Conservation (phyloP, 1,140 invertebrate species). For the Heliconius congener region DNA sequence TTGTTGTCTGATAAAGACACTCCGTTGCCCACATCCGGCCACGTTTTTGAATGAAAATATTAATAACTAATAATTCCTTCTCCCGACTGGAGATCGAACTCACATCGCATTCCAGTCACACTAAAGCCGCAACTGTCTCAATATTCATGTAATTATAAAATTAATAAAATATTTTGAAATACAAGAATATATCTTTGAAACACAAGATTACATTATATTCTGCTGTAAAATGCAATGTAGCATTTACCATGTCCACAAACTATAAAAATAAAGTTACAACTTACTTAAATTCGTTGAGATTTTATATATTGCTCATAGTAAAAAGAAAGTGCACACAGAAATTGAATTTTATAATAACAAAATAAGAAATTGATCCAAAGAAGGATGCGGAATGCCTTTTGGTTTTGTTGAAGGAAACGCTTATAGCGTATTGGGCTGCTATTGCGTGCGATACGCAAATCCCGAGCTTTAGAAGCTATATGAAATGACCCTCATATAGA, state of each 20-base stretch:
- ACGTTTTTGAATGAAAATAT: too few relatives aligned
- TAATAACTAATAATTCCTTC: too few relatives aligned
- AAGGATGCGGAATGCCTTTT: conserved; percentile 12
- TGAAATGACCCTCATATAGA: background rate
- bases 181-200: too few relatives aligned
- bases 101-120: too few relatives aligned
- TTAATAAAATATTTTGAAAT: too few relatives aligned
- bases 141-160: too few relatives aligned
- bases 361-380: conserved; percentile 4
- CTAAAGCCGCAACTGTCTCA: too few relatives aligned
- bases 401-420: conserved; percentile 15
- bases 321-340: conserved; percentile 16
- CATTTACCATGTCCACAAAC: background rate
- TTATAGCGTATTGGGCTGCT: conserved; percentile 22
- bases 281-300: background rate
- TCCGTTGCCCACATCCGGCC: too few relatives aligned
- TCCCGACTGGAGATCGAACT: too few relatives aligned
- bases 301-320: background rate
- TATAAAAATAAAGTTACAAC: conserved; percentile 4
- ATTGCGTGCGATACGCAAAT: conserved; percentile 31
- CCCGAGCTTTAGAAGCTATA: conserved; percentile 23
- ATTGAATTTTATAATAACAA: conserved; percentile 21
- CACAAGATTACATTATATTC: background rate
- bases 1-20: too few relatives aligned
- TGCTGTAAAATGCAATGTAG: background rate